Percentiles rank a stretch among this genome's conserved stretches.
Evolutionary conservation across 2,888 invertebrate genomes (phyloP).

Genomic region (Drosophila gaucha): DNA sequence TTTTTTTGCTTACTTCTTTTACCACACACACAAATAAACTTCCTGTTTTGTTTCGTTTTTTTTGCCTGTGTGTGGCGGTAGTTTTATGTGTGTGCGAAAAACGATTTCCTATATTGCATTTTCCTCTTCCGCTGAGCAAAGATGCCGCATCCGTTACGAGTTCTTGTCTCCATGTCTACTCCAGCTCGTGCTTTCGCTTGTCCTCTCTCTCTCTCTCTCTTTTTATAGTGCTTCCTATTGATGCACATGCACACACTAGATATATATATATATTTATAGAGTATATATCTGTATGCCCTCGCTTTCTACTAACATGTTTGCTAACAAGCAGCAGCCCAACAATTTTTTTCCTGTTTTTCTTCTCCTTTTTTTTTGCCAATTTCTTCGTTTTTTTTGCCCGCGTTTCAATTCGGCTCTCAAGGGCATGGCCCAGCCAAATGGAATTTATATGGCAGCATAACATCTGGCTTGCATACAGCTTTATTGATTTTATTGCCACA

Average conservation of each 20-base stretch:
- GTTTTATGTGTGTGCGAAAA: conserved; percentile 68
- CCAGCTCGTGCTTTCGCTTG: too few species aligned
- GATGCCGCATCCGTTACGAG: conserved; percentile 80
- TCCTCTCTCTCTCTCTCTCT: conserved; percentile 3
- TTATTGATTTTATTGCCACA: conserved; percentile 49
- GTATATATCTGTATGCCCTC: conserved; percentile 13
- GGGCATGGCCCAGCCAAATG: conserved; percentile 61
- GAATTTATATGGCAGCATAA: conserved; percentile 53
- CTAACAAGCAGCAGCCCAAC: conserved; percentile 50
- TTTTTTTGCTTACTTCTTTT: conserved; percentile 14
- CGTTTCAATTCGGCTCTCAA: conserved; percentile 58
- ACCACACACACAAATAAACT: conserved; percentile 68
- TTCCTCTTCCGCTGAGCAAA: conserved; percentile 82
- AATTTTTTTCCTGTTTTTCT: conserved; percentile 36
- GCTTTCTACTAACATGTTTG: conserved; percentile 38
- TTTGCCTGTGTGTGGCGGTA: background rate
- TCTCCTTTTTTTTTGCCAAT: conserved; percentile 25
- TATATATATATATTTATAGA: conserved; percentile 11
- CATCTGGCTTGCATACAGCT: conserved; percentile 40
- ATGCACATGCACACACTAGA: conserved; percentile 34
- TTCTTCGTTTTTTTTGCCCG: conserved; percentile 36
- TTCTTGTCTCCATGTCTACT: conserved; percentile 24
- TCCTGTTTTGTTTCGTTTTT: conserved; percentile 58
- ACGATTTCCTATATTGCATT: conserved; percentile 84
- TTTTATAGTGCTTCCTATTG: conserved; percentile 38